Conservation (phyloP, 1,140 invertebrate species). For the Drosophila sproati region DNA sequence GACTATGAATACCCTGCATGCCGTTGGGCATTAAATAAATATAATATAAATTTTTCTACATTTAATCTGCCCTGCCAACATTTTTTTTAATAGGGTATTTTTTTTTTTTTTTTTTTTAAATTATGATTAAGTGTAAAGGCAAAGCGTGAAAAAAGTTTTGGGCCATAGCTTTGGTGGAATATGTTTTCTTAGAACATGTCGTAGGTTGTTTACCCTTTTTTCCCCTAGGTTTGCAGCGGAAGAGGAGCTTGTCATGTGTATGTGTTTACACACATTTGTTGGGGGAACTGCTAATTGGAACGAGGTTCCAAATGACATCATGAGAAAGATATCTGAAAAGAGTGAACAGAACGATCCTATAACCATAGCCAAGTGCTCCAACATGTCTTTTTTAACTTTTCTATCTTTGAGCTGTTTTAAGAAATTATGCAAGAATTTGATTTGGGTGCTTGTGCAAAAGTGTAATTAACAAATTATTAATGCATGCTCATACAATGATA, state of each 20-base stretch:
- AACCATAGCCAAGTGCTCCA: neutral
- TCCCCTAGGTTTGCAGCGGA: conserved; percentile 38
- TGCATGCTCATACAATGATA: conserved; percentile 42
- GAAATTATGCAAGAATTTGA: conserved; percentile 15
- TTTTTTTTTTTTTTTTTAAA: neutral
- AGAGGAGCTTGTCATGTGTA: conserved; percentile 27
- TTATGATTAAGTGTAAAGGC: conserved; percentile 17
- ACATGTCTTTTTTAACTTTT: neutral
- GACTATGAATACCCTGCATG: neutral
- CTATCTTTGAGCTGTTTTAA: neutral
- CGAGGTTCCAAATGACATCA: conserved; percentile 37
- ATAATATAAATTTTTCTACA: no score
- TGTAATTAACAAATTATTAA: conserved; percentile 60
- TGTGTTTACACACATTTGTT: neutral
- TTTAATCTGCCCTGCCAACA: neutral
- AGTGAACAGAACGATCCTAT: neutral
- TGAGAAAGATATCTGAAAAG: conserved; percentile 21
- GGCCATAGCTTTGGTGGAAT: conserved; percentile 15
- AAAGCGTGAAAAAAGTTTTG: conserved; percentile 26
- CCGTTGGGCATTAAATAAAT: no score
- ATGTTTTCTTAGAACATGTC: conserved; percentile 41
- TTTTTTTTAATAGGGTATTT: neutral
- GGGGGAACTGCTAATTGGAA: conserved; percentile 24
- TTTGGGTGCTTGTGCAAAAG: neutral
- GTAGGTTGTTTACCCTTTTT: conserved; percentile 23